Evolutionary conservation across 2,797 vertebrate genomes (phyloP).

Genomic region (Neosalanx taihuensis): DNA sequence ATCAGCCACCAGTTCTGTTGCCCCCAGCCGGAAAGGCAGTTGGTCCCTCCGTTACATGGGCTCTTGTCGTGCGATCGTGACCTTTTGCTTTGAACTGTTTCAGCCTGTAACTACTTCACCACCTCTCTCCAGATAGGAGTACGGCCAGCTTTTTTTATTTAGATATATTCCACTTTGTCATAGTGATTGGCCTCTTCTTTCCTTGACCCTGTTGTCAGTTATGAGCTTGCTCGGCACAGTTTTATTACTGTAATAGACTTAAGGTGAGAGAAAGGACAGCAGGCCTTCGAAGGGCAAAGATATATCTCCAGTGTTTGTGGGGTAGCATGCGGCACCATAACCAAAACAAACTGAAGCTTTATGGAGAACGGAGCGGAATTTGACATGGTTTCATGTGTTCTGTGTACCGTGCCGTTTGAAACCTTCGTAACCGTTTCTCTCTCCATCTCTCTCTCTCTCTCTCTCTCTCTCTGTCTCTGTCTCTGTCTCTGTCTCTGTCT

Average conservation of each 20-base stretch:
- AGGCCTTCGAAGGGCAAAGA: neutral
- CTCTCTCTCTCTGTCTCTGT: too few species aligned
- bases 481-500: too few species aligned
- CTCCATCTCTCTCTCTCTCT: too few species aligned
- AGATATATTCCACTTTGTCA: constrained; percentile 19
- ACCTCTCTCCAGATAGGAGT: neutral
- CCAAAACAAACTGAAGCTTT: constrained; percentile 18
- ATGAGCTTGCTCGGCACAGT: constrained; percentile 2
- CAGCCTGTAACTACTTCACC: neutral
- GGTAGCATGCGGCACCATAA: neutral
- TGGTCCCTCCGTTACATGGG: neutral
- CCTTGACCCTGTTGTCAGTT: constrained; percentile 20
- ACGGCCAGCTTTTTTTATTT: constrained; percentile 9
- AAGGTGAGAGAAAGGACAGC: constrained; percentile 27
- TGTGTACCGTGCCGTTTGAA: too few species aligned
- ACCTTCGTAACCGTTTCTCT: too few species aligned
- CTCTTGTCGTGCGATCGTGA: neutral
- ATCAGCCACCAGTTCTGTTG: neutral
- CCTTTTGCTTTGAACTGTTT: neutral
- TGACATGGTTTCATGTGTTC: too few species aligned
- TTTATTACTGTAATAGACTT: constrained; percentile 29
- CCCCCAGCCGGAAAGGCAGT: neutral
- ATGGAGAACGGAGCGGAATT: too few species aligned
- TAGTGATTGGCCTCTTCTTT: constrained; percentile 17
- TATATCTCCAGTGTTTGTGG: constrained; percentile 9